phyloP scores from a whole-genome alignment of 2,113 vertebrate genomes.

The Microcebus ravelobensis region DNA sequence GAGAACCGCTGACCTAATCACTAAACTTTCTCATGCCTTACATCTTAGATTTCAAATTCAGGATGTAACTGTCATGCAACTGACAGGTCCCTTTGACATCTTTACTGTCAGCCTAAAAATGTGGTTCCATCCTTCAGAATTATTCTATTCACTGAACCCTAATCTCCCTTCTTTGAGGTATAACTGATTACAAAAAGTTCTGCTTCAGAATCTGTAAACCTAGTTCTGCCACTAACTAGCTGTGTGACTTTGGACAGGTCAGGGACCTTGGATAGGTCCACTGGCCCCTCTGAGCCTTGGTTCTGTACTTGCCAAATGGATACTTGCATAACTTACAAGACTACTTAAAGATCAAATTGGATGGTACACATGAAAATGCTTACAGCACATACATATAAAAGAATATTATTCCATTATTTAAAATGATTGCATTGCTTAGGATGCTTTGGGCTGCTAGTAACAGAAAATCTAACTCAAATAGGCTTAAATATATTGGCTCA shows the following conservation, averaged over 20 bases:
- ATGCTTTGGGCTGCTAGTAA: constrained; percentile 1
- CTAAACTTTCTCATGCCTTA: neutral
- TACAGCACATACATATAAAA: neutral
- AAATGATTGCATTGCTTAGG: neutral
- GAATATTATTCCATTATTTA: neutral
- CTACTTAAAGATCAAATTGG: neutral
- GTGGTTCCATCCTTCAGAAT: neutral
- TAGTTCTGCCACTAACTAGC: neutral
- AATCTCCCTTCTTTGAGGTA: neutral
- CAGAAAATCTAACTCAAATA: neutral
- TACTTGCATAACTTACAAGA: neutral
- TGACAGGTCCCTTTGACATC: neutral
- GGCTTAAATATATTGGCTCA: neutral
- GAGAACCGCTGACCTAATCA: neutral
- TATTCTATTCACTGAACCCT: neutral
- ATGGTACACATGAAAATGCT: neutral
- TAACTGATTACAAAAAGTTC: neutral
- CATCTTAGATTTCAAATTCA: neutral
- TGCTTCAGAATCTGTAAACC: neutral
- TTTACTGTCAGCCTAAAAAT: neutral
- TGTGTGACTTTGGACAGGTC: neutral
- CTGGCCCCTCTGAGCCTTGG: neutral
- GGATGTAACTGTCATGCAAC: neutral
- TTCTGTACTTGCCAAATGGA: neutral
- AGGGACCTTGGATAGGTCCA: neutral